Base-by-base conservation (phyloP, 2,113 vertebrate genomes). In the Otis tarda region DNA sequence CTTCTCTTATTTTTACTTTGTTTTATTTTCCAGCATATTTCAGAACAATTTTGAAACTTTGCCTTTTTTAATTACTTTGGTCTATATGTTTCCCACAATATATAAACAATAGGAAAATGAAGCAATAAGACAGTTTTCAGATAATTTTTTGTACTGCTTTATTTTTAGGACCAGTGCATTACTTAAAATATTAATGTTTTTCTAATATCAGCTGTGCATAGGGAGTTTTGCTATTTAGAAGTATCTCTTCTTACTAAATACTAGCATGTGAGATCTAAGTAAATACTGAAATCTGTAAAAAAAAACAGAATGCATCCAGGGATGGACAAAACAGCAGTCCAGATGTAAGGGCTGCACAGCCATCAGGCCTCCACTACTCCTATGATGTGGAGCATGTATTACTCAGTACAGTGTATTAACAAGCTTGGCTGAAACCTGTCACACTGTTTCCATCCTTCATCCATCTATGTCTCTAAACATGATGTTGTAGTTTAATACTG, bases 141-240 rank as follows among this genome's bases (percentile, higher is more conserved):
- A 67, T 43, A 43, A 43, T 20, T 27, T 83, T 84, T 74, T 22
- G 6, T 47, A 33, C 7, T 60, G 4, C 8, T 77, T 69, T 64
- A 83, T 24, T 30, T 93, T 88, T 90, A 94, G 45, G 21, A 83
- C 9, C 4, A 67, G 12, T 33, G 15, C 5, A 43, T 63, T 86
- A 67, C 33, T 92, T 91, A 76, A 94, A 95, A 90, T 93, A 89
- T 49, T 84, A 56, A 68, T 79, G 13, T 20, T 64, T 94, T 93
- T 85, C 70, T 95, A 91, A 80, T 85, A 20, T 30, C 50, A 35
- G 55, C 37, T 77, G 37, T 70, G 18, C 1, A 15, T 53, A 55
- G 81, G 22, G 50, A 83, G 9, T 68, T 83, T 80, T 75, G 6
- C 12, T 70, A 22, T 70, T 79, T 70, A 83, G 47, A 63, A 60